Conservation (phyloP, 2,797 vertebrate genomes). For the Intellagama lesueurii region DNA sequence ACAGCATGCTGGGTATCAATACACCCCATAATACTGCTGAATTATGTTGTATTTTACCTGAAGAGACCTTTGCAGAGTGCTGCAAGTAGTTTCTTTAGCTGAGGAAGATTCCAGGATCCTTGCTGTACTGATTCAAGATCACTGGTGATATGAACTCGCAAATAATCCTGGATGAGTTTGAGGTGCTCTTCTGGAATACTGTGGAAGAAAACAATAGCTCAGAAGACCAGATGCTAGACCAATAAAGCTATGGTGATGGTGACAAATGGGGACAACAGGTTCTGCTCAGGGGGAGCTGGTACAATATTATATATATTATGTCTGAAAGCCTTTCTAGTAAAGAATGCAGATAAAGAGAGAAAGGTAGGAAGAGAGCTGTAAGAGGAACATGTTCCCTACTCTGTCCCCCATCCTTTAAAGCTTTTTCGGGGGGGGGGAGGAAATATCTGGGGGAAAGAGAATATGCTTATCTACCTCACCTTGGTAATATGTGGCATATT, state of each 20-base stretch:
- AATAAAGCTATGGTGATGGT: too few relatives aligned
- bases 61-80: slow-evolving; percentile 91
- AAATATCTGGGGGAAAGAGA: neutral
- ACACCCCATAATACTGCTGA: neutral
- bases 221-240: neutral
- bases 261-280: neutral
- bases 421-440: neutral
- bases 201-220: slow-evolving; percentile 31
- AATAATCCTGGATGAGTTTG: slow-evolving; percentile 90
- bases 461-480: neutral
- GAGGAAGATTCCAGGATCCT: slow-evolving; percentile 86
- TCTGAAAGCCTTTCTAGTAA: neutral
- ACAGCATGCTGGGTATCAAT: too few relatives aligned
- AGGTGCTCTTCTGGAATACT: slow-evolving; percentile 91
- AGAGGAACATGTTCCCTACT: neutral
- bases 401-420: neutral
- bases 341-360: neutral
- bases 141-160: slow-evolving; percentile 82
- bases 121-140: slow-evolving; percentile 89
- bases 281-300: neutral
- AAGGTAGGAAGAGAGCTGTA: neutral
- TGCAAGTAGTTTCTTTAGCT: slow-evolving; percentile 88
- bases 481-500: neutral
- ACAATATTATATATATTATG: neutral
- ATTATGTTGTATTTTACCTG: slow-evolving; percentile 79